Evolutionary conservation across 1,140 invertebrate species (phyloP).

Genomic region (Centruroides vittatus): DNA sequence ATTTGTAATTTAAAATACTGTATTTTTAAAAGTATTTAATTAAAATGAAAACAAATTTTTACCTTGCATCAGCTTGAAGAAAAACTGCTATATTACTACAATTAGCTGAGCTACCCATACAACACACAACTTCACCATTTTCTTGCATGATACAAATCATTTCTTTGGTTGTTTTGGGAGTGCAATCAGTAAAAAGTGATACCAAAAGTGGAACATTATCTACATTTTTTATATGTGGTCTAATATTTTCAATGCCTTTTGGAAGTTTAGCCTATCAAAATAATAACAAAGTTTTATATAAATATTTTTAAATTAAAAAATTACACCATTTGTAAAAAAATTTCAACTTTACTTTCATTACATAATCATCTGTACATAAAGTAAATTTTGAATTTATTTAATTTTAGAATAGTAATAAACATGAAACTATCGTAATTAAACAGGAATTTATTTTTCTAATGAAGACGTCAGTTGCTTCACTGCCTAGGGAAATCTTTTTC

Average conservation of each 20-base stretch:
- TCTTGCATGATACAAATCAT: conserved; percentile 96
- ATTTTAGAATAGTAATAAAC: too few relatives aligned
- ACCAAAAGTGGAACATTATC: conserved; percentile 95
- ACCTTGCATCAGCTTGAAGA: conserved; percentile 86
- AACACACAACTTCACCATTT: conserved; percentile 82
- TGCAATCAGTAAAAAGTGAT: conserved; percentile 93
- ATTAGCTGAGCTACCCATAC: conserved; percentile 72
- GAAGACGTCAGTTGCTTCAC: too few relatives aligned
- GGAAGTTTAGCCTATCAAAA: conserved; percentile 69
- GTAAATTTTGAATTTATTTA: too few relatives aligned
- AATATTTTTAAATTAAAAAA: background rate
- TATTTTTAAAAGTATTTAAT: too few relatives aligned
- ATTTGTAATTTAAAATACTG: too few relatives aligned
- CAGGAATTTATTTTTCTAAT: too few relatives aligned
- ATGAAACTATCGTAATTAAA: too few relatives aligned
- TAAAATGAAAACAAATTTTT: conserved; percentile 13
- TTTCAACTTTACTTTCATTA: too few relatives aligned
- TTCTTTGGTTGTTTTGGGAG: conserved; percentile 62
- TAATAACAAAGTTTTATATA: background rate
- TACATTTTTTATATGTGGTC: conserved; percentile 84
- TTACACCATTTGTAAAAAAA: background rate
- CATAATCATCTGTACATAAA: too few relatives aligned
- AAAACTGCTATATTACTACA: conserved; percentile 81
- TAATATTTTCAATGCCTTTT: conserved; percentile 88
- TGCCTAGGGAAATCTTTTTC: too few relatives aligned